phyloP scores from a whole-genome alignment of 2,797 vertebrate genomes.

The Semotilus atromaculatus region DNA sequence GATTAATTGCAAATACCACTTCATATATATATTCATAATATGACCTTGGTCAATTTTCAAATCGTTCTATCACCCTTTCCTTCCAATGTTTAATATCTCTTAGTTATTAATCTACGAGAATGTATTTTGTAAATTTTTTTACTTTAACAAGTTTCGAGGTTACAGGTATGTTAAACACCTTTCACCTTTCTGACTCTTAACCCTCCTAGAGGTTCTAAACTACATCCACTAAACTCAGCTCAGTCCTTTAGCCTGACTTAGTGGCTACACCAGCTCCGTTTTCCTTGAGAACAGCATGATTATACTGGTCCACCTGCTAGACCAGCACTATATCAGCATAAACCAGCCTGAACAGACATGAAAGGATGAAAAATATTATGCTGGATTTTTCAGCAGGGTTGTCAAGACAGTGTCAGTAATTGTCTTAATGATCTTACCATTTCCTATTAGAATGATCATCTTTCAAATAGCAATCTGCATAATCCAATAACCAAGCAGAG shows the following conservation, averaged over 20 bases:
- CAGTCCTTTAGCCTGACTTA: background rate
- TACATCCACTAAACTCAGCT: background rate
- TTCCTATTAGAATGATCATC: background rate
- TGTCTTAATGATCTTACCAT: too few relatives aligned
- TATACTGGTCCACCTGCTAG: background rate
- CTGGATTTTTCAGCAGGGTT: background rate
- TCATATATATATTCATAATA: background rate
- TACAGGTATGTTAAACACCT: background rate
- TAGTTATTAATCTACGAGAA: background rate
- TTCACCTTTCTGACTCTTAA: background rate
- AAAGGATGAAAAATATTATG: background rate
- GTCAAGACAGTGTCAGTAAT: background rate
- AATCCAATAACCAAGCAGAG: background rate
- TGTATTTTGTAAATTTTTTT: background rate
- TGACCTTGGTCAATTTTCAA: background rate
- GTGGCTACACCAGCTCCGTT: background rate
- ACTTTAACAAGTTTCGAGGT: background rate
- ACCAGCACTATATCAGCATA: background rate
- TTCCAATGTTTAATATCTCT: background rate
- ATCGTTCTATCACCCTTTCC: background rate
- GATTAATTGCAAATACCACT: background rate
- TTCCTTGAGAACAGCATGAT: background rate
- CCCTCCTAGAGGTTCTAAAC: background rate
- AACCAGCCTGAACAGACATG: background rate
- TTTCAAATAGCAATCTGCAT: background rate